phyloP scores from a whole-genome alignment of 1,140 invertebrate species.

The Campoletis sonorensis region DNA sequence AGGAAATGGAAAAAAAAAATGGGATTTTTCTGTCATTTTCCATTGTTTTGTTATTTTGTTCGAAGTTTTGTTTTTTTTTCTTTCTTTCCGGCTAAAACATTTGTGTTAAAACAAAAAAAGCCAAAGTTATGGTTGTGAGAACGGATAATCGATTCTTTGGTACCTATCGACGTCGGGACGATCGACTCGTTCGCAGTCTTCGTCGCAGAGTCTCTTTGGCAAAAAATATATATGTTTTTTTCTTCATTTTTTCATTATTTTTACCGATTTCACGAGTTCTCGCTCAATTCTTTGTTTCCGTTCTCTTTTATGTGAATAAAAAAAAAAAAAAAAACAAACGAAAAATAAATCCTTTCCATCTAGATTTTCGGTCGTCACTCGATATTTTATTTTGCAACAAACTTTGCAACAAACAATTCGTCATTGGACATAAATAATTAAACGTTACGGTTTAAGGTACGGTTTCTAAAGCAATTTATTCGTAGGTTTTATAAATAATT shows the following conservation, averaged over 20 bases:
- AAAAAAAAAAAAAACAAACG: too few species aligned
- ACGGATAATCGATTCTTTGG: constrained; percentile 27
- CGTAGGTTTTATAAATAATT: neutral
- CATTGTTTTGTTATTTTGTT: neutral
- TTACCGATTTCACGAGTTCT: neutral
- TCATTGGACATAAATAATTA: constrained; percentile 30
- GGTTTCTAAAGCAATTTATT: constrained; percentile 1
- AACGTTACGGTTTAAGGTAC: neutral
- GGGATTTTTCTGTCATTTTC: neutral
- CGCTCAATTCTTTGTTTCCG: neutral
- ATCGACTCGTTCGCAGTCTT: neutral
- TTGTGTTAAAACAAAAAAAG: neutral
- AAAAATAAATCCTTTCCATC: neutral
- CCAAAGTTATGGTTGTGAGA: constrained; percentile 7
- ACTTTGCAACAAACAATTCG: neutral
- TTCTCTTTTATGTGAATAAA: neutral
- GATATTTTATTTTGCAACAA: neutral
- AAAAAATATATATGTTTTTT: constrained; percentile 60
- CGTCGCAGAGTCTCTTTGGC: constrained; percentile 63
- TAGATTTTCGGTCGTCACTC: neutral
- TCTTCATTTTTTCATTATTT: constrained; percentile 39
- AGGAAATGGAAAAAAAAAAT: neutral
- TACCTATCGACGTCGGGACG: constrained; percentile 43
- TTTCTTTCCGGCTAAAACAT: neutral
- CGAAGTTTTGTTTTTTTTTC: neutral